phyloP scores from a whole-genome alignment of 2,888 invertebrate species.

The Heliconius aoede region DNA sequence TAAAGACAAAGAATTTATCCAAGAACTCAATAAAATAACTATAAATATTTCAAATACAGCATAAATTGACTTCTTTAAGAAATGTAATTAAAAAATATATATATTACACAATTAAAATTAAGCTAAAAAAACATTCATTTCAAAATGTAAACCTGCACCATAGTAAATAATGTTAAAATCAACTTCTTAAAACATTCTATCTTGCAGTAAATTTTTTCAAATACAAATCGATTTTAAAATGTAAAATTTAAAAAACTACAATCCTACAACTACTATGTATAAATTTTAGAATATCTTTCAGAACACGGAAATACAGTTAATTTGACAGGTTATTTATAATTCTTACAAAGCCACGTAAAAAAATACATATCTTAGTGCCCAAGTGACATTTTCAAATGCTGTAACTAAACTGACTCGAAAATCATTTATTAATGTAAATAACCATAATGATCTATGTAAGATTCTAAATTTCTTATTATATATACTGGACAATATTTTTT shows the following conservation, averaged over 20 bases:
- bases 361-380: not conserved
- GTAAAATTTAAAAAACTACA: conserved; percentile 11
- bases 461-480: not conserved
- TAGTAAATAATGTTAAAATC: no score
- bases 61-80: not conserved
- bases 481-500: no score
- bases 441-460: not conserved
- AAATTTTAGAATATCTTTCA: conserved; percentile 20
- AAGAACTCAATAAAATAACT: not conserved
- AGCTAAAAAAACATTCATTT: not conserved
- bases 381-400: not conserved
- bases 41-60: not conserved
- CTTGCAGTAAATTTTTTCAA: not conserved
- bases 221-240: conserved; percentile 3
- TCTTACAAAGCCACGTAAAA: not conserved
- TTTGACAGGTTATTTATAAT: not conserved
- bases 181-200: not conserved
- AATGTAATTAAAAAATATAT: not conserved
- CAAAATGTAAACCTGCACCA: not conserved
- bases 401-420: not conserved
- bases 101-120: not conserved
- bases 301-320: conserved; percentile 6
- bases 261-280: not conserved
- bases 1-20: not conserved
- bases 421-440: not conserved